phyloP scores from a whole-genome alignment of 2,888 invertebrate genomes.

The Tridacna crocea region DNA sequence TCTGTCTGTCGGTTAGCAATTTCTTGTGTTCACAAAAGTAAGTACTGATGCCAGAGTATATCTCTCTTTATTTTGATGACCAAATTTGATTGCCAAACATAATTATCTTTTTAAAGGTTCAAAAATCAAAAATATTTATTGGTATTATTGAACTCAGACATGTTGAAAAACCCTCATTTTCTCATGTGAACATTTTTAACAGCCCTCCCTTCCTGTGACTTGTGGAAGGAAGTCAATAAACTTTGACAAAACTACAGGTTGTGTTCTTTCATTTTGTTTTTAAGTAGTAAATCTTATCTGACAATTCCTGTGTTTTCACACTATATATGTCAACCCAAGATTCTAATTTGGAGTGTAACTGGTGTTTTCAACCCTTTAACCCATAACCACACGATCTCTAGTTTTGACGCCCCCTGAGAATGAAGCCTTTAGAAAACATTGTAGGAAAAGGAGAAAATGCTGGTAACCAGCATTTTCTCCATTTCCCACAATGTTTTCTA shows the following conservation, averaged over 20 bases:
- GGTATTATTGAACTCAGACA: not conserved
- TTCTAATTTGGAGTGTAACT: conserved; percentile 25
- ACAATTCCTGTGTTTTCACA: conserved; percentile 22
- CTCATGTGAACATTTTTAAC: not conserved
- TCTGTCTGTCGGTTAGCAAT: too few relatives aligned
- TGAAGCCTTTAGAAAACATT: not conserved
- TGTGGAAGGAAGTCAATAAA: conserved; percentile 18
- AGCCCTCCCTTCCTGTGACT: conserved; percentile 14
- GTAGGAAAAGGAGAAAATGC: not conserved
- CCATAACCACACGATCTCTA: not conserved
- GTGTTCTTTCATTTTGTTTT: conserved; percentile 16
- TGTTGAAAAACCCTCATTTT: not conserved
- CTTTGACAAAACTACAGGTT: conserved; percentile 16
- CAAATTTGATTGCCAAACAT: too few relatives aligned
- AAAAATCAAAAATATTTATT: too few relatives aligned
- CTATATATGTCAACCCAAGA: conserved; percentile 20
- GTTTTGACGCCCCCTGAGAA: not conserved
- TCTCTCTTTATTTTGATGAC: too few relatives aligned
- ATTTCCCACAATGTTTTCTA: not conserved
- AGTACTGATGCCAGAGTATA: too few relatives aligned
- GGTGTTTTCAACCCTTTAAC: conserved; percentile 20
- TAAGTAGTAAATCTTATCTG: conserved; percentile 12
- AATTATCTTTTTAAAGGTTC: too few relatives aligned
- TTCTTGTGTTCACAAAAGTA: too few relatives aligned
- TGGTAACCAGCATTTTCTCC: not conserved